phyloP scores from a whole-genome alignment of 2,113 vertebrate species.

The Misgurnus anguillicaudatus region DNA sequence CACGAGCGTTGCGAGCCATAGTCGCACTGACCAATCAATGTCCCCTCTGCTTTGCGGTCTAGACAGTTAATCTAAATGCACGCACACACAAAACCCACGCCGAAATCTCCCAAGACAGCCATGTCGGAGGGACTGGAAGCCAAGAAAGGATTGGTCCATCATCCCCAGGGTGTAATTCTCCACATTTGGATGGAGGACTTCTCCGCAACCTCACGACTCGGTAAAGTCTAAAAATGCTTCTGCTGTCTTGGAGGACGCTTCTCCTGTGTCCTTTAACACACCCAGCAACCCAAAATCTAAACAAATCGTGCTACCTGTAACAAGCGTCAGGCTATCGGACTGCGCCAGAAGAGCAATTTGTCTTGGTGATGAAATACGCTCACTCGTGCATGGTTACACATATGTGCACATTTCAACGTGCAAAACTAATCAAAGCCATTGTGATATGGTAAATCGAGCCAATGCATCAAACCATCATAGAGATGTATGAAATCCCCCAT shows the following conservation, averaged over 20 bases:
- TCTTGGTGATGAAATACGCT: background rate
- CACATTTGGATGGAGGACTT: slow-evolving; percentile 19
- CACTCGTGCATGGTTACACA: background rate
- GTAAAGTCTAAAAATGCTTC: slow-evolving; percentile 28
- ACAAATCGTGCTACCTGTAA: slow-evolving; percentile 27
- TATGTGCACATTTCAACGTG: slow-evolving; percentile 11
- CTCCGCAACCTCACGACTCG: background rate
- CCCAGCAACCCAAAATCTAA: background rate
- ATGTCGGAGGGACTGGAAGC: slow-evolving; percentile 17
- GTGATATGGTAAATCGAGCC: slow-evolving; percentile 27
- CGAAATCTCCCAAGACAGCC: slow-evolving; percentile 23
- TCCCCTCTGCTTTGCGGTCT: slow-evolving; percentile 13
- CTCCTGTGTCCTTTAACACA: slow-evolving; percentile 10
- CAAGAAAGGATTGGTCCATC: slow-evolving; percentile 37
- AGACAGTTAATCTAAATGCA: slow-evolving; percentile 31
- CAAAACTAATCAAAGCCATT: slow-evolving; percentile 20
- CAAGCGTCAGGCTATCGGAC: slow-evolving; percentile 13
- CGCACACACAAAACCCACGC: slow-evolving; percentile 12
- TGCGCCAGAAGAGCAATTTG: slow-evolving; percentile 14
- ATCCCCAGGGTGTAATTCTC: slow-evolving; percentile 34
- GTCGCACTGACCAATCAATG: slow-evolving; percentile 28
- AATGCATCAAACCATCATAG: slow-evolving; percentile 29
- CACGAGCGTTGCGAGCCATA: background rate
- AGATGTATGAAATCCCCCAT: background rate
- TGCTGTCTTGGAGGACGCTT: slow-evolving; percentile 4